A percentile compares a stretch with the other conserved stretches of the same genome.
phyloP scores from a whole-genome alignment of 2,888 invertebrate genomes.

The Andrena hattorfiana region DNA sequence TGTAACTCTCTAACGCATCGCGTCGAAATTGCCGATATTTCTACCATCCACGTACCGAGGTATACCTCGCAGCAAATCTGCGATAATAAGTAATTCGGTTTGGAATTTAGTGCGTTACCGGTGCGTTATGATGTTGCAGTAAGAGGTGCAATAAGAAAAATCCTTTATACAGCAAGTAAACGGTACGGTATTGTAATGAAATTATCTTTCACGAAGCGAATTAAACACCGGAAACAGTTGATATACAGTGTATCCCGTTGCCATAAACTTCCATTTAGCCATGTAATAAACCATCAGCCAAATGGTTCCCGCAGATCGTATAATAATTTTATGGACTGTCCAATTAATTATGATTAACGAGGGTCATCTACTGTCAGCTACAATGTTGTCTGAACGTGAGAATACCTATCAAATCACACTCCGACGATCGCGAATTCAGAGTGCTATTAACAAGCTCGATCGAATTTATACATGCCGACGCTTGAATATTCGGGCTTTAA shows the following conservation, averaged over 20 bases:
- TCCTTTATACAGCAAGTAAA: neutral
- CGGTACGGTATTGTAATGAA: neutral
- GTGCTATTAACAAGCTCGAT: slow-evolving; percentile 27
- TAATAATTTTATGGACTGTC: slow-evolving; percentile 45
- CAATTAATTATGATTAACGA: slow-evolving; percentile 59
- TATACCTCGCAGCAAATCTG: slow-evolving; percentile 20
- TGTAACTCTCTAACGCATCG: slow-evolving; percentile 34
- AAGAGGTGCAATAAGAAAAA: neutral
- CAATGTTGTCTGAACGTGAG: neutral
- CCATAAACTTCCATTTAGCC: slow-evolving; percentile 30
- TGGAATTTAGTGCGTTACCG: neutral
- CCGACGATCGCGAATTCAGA: slow-evolving; percentile 29
- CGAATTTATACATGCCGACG: slow-evolving; percentile 40
- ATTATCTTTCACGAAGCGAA: neutral
- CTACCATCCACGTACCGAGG: neutral
- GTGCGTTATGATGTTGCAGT: neutral
- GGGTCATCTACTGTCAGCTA: slow-evolving; percentile 9
- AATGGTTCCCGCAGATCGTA: slow-evolving; percentile 43
- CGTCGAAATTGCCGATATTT: slow-evolving; percentile 58
- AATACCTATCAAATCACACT: neutral
- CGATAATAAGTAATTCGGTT: neutral
- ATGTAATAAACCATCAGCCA: slow-evolving; percentile 43
- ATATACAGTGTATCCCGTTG: slow-evolving; percentile 2
- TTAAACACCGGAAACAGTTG: slow-evolving; percentile 28
- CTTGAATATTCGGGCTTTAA: slow-evolving; percentile 51